Conservation (phyloP, 2,797 vertebrate species). For the Mionectes olivaceus region DNA sequence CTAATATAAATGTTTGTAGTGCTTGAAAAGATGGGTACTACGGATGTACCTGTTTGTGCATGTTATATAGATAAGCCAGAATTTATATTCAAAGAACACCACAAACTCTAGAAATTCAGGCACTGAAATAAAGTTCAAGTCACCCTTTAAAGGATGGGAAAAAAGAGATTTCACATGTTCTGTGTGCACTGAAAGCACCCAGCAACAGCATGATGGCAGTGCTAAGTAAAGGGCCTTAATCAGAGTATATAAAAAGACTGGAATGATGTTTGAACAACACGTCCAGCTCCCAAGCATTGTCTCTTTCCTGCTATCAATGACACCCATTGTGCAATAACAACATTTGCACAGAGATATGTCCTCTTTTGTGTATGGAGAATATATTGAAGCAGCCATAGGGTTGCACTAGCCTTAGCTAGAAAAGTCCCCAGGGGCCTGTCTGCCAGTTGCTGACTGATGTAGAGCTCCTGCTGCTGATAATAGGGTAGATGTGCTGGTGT, state of each 20-base stretch:
- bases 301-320: conserved; percentile 48
- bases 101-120: not conserved
- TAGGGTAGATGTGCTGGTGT: conserved; percentile 31
- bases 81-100: not conserved
- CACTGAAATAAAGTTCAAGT: not conserved
- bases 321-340: conserved; percentile 54
- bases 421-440: conserved; percentile 22
- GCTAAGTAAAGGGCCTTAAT: conserved; percentile 46
- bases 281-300: conserved; percentile 29
- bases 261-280: conserved; percentile 45
- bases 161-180: not conserved
- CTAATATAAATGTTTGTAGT: not conserved
- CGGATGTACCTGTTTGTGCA: not conserved
- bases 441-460: conserved; percentile 62
- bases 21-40: not conserved
- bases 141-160: not conserved
- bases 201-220: not conserved
- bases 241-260: conserved; percentile 38
- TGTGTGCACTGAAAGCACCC: not conserved
- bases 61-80: not conserved
- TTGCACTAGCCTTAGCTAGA: conserved; percentile 4
- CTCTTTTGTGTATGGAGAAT: not conserved
- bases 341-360: conserved; percentile 48
- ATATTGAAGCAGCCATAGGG: conserved; percentile 22
- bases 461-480: conserved; percentile 49